A percentile compares a stretch with the other conserved stretches of the same genome.
Evolutionary conservation across 2,888 invertebrate species (phyloP).

Genomic region (Parascotia fuliginaria): DNA sequence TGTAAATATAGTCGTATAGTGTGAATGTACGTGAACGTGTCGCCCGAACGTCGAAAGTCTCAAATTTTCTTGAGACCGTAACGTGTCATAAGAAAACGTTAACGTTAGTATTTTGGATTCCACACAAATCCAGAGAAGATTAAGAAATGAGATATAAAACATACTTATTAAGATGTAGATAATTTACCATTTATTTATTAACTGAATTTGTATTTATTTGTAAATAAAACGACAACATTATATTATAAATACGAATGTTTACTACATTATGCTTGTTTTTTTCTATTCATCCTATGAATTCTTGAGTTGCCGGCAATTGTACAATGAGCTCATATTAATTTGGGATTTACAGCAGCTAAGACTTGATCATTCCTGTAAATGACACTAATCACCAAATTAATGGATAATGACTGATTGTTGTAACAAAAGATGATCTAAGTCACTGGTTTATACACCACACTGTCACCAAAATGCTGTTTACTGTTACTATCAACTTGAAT

Average conservation of each 20-base stretch:
- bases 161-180: slow-evolving; percentile 86
- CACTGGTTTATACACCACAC: neutral
- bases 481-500: neutral
- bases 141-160: slow-evolving; percentile 85
- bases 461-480: slow-evolving; percentile 2
- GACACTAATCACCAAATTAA: slow-evolving; percentile 9
- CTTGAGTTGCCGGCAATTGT: slow-evolving; percentile 7
- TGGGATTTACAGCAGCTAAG: slow-evolving; percentile 5
- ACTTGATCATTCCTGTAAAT: slow-evolving; percentile 6
- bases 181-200: slow-evolving; percentile 87
- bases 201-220: slow-evolving; percentile 87
- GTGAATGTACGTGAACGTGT: slow-evolving; percentile 86
- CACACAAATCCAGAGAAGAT: slow-evolving; percentile 81
- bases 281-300: slow-evolving; percentile 45
- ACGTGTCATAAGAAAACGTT: slow-evolving; percentile 85
- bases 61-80: slow-evolving; percentile 85
- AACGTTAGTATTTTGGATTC: slow-evolving; percentile 85
- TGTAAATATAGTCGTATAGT: slow-evolving; percentile 86
- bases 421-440: slow-evolving; percentile 3
- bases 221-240: slow-evolving; percentile 85
- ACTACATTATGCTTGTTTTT: slow-evolving; percentile 83
- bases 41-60: slow-evolving; percentile 84
- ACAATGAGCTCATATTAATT: neutral
- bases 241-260: slow-evolving; percentile 86
- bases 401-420: slow-evolving; percentile 3